phyloP scores from a whole-genome alignment of 1,140 invertebrate species.

The Adoxophyes honmai region DNA sequence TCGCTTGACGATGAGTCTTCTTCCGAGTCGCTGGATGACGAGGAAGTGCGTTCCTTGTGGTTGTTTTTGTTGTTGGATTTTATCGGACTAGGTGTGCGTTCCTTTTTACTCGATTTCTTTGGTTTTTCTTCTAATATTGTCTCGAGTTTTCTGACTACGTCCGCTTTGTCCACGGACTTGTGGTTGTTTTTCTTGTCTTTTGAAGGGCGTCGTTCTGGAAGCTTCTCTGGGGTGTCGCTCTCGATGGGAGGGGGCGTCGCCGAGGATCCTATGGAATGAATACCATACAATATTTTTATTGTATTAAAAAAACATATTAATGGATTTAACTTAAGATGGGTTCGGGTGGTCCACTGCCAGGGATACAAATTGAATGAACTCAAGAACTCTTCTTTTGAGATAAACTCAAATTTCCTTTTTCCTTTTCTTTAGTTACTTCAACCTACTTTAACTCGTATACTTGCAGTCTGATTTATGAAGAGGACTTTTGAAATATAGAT shows the following conservation, averaged over 20 bases:
- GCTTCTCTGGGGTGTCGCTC: slow-evolving; percentile 56
- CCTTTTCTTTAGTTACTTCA: too few relatives aligned
- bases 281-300: slow-evolving; percentile 13
- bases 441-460: too few relatives aligned
- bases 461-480: too few relatives aligned
- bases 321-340: too few relatives aligned
- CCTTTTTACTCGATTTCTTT: slow-evolving; percentile 47
- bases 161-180: slow-evolving; percentile 48
- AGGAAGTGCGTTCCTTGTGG: slow-evolving; percentile 35
- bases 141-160: slow-evolving; percentile 43
- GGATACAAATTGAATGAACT: too few relatives aligned
- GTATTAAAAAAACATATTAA: background rate
- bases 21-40: slow-evolving; percentile 49
- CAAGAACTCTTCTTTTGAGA: too few relatives aligned
- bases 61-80: slow-evolving; percentile 32
- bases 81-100: slow-evolving; percentile 58
- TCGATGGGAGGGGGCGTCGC: slow-evolving; percentile 57
- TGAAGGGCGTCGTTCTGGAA: slow-evolving; percentile 42
- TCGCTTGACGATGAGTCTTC: slow-evolving; percentile 46
- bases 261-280: slow-evolving; percentile 46
- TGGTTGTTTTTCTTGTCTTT: slow-evolving; percentile 53
- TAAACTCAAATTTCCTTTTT: too few relatives aligned
- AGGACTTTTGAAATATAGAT: too few relatives aligned
- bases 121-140: slow-evolving; percentile 47
- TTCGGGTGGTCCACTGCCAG: too few relatives aligned